Evolutionary conservation across 1,140 invertebrate genomes (phyloP).

Genomic region (Pseudoatta argentina): DNA sequence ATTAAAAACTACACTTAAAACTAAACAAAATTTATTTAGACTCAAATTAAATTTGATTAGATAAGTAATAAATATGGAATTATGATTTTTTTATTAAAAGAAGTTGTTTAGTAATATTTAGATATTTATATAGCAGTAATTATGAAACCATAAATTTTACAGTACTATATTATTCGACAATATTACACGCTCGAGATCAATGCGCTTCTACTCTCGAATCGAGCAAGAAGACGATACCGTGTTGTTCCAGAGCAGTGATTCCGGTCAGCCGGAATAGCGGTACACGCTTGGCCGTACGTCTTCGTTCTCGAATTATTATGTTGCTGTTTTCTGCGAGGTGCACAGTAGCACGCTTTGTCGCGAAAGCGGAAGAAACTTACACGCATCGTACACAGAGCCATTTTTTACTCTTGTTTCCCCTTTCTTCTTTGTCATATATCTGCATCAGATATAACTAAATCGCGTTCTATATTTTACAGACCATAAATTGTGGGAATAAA

Average conservation of each 20-base stretch:
- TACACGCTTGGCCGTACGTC: conserved; percentile 78
- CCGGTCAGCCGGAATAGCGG: conserved; percentile 85
- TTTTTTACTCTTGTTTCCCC: conserved; percentile 52
- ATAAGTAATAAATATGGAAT: neutral
- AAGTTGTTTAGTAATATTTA: neutral
- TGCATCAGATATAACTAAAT: conserved; percentile 7
- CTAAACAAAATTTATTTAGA: neutral
- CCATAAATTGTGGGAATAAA: neutral
- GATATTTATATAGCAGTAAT: neutral
- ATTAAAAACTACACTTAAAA: neutral
- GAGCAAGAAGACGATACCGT: conserved; percentile 67
- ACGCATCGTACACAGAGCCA: conserved; percentile 55
- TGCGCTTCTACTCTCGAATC: conserved; percentile 57
- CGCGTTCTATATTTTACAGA: neutral
- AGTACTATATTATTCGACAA: neutral
- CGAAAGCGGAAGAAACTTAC: conserved; percentile 78
- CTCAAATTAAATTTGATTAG: neutral
- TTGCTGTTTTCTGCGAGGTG: conserved; percentile 73
- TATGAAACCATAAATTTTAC: neutral
- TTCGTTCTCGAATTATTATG: conserved; percentile 80
- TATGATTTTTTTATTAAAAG: neutral
- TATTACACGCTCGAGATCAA: conserved; percentile 36
- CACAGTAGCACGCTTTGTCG: conserved; percentile 72
- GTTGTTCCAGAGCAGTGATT: conserved; percentile 85
- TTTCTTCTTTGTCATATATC: conserved; percentile 50